Evolutionary conservation across 2,113 vertebrate species (phyloP), one percentile per base, ranked within the genome.

Genomic region (Cavia porcellus): DNA sequence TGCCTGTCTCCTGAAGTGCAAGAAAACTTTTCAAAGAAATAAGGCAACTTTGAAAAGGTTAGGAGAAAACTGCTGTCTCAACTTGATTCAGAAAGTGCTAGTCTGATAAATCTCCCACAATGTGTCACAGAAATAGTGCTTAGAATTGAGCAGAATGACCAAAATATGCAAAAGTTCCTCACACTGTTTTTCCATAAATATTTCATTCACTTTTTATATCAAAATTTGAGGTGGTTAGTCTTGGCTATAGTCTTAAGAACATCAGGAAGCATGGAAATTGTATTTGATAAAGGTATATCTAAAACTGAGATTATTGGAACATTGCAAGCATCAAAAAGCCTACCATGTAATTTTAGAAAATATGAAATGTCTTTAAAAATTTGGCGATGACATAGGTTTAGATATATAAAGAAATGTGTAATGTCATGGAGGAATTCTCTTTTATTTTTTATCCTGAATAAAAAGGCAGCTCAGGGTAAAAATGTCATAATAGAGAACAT

Each of bases 11-110:
- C 75, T 94, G 28, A 96, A 59, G 12, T 83, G 25, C 32, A 95
- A 90, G 22, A 74, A 87, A 94, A 75, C 0, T 85, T 96, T 97
- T 86, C 55, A 52, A 94, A 93, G 80, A 96, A 95, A 91, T 57
- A 82, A 94, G 74, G 52, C 52, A 82, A 93, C 95, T 96, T 96
- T 90, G 70, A 94, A 92, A 95, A 96, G 66, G 75, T 96, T 96
- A 94, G 28, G 32, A 15, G 47, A 50, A 96, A 96, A 94, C 38
- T 96, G 80, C 61, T 87, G 32, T 89, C 68, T 95, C 86, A 50
- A 80, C 85, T 85, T 82, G n/a, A 94, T 91, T 96, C 32, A 80
- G 64, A 89, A 96, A 64, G 7, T 83, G 13, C 55, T 83, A 32
- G 74, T 82, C 42, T 96, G 42, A 85, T 95, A 93, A 94, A 92